phyloP scores from a whole-genome alignment of 2,888 invertebrate species.

The Drosophila paracracens region DNA sequence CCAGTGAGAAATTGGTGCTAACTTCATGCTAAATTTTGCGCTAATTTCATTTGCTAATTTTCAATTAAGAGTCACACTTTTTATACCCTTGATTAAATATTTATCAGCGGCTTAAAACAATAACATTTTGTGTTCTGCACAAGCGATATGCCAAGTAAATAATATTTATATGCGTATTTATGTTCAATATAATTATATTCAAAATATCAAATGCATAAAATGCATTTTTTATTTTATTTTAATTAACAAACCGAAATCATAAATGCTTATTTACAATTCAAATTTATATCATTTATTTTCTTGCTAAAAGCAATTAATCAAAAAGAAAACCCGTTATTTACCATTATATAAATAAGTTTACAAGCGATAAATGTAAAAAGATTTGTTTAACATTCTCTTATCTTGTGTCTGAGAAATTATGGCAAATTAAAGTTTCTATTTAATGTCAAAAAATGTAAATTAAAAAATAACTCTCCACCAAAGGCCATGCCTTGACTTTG shows the following conservation, averaged over 20 bases:
- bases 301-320: background rate
- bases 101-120: constrained; percentile 27
- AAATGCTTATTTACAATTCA: background rate
- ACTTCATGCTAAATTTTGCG: constrained; percentile 54
- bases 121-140: background rate
- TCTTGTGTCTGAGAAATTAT: background rate
- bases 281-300: background rate
- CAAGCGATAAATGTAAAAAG: background rate
- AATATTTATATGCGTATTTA: background rate
- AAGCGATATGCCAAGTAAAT: background rate
- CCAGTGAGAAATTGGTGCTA: constrained; percentile 57
- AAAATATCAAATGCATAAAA: background rate
- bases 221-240: background rate
- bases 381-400: background rate
- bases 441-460: constrained; percentile 1
- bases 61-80: constrained; percentile 46
- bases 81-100: constrained; percentile 36
- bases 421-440: background rate
- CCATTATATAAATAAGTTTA: background rate
- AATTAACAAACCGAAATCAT: background rate
- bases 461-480: constrained; percentile 1
- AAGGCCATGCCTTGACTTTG: constrained; percentile 16
- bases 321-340: background rate
- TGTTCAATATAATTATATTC: background rate
- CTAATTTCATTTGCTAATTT: constrained; percentile 71